Base-by-base conservation (phyloP, 2,797 vertebrate species). In the Caiman crocodilus region DNA sequence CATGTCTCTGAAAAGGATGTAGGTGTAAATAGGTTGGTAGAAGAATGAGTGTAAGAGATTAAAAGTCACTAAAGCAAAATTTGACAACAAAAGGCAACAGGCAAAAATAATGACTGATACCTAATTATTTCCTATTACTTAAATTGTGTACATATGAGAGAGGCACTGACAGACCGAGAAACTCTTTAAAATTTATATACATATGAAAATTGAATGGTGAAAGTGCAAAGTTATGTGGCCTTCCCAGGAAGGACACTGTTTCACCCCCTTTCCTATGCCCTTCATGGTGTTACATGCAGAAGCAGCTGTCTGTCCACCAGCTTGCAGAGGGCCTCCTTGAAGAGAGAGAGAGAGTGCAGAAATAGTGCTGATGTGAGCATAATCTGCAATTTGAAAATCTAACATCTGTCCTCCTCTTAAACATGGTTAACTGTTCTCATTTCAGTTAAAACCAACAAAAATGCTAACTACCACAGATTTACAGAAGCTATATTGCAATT, bases 281-380 rank as follows among this genome's bases (percentile, higher is more conserved):
- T 50, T 50, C 9, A 10, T 50, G 42, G 42, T 50, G 42, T 50
- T 50, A 50, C 42, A 50, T 50, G 42, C 11, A 50, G 9, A 50
- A 50, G 42, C 42, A 50, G 42, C 42, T 30, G 50, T 17, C 35
- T 64, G 74, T 58, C 35, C 67, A 56, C 20, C 16, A 26, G 75
- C 30, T 28, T 57, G 50, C 71, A 63, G 23, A 23, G n/a, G 60
- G 71, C 69, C 26, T 25, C 12, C 64, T 75, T 74, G 59, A 74
- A 50, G 42, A 50, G 42, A 50, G 42, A 50, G 42, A 50, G 42
- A 50, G 42, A 10, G 42, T n/a, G 75, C 89, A 65, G 79, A 93
- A 94, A 87, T 81, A 82, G 65, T 78, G 17, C 84, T 89, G 82
- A n/a, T 90, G 26, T 84, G 76, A 89, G 76, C 74, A 77, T 90